A percentile compares a stretch with the other conserved stretches of the same genome.
These are phyloP conservation scores for Cervus canadensis DNA, from an alignment of 2,113 vertebrate species.

Conservation along the genomic window DNA sequence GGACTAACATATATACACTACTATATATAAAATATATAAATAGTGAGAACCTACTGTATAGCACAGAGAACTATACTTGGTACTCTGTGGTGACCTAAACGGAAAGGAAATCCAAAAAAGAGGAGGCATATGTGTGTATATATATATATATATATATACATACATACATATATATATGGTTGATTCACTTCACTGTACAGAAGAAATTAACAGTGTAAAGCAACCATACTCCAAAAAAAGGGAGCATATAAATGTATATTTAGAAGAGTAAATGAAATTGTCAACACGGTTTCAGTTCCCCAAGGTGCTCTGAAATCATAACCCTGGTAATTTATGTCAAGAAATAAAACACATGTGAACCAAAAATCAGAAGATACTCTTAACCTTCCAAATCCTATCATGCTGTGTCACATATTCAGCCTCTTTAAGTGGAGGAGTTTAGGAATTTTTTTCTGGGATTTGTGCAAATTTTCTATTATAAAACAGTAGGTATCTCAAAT, in stretches of 20 bases:
- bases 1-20: background rate
- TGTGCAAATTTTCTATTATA: background rate
- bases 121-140: too few species aligned
- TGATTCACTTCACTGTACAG: background rate
- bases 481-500: background rate
- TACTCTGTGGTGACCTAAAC: background rate
- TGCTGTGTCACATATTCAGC: background rate
- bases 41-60: background rate
- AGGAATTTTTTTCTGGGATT: background rate
- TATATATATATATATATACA: background rate
- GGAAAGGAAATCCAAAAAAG: background rate
- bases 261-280: background rate
- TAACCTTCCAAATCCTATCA: background rate
- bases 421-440: background rate
- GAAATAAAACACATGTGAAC: background rate
- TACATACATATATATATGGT: background rate
- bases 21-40: background rate
- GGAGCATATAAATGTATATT: background rate
- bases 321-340: background rate
- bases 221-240: background rate
- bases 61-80: background rate
- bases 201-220: background rate
- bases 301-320: background rate
- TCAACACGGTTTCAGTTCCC: background rate
- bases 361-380: background rate